Conservation (phyloP, 2,888 invertebrate species). For the Ennomos fuscantarius region DNA sequence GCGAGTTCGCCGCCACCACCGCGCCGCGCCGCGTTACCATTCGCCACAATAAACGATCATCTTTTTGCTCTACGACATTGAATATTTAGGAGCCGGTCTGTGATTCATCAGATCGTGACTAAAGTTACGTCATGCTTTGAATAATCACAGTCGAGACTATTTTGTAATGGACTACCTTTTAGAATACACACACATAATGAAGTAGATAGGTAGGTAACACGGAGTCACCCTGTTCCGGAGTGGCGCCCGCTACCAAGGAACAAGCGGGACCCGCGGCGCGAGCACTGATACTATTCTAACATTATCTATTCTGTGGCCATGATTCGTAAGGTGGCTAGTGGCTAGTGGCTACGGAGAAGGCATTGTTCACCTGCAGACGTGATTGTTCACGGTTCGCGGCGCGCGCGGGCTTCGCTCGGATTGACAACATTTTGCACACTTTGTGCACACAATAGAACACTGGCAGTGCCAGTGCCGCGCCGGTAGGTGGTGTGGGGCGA, state of each 20-base stretch:
- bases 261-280: too few species aligned
- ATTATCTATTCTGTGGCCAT: neutral
- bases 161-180: slow-evolving; percentile 10
- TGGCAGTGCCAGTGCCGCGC: too few species aligned
- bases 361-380: slow-evolving; percentile 57
- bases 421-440: slow-evolving; percentile 11
- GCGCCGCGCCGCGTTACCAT: slow-evolving; percentile 30
- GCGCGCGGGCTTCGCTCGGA: slow-evolving; percentile 2
- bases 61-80: slow-evolving; percentile 27
- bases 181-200: too few species aligned
- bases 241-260: too few species aligned
- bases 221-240: too few species aligned
- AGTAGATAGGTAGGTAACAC: too few species aligned
- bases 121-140: slow-evolving; percentile 26
- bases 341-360: slow-evolving; percentile 17
- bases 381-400: slow-evolving; percentile 53
- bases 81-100: slow-evolving; percentile 21
- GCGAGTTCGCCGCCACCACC: slow-evolving; percentile 39
- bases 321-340: too few species aligned
- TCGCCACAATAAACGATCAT: slow-evolving; percentile 5
- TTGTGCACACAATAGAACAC: slow-evolving; percentile 3
- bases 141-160: slow-evolving; percentile 22
- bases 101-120: slow-evolving; percentile 40
- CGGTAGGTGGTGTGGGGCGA: too few species aligned
- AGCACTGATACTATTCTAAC: too few species aligned